phyloP scores from a whole-genome alignment of 2,113 vertebrate species.

The Lepidothrix coronata region DNA sequence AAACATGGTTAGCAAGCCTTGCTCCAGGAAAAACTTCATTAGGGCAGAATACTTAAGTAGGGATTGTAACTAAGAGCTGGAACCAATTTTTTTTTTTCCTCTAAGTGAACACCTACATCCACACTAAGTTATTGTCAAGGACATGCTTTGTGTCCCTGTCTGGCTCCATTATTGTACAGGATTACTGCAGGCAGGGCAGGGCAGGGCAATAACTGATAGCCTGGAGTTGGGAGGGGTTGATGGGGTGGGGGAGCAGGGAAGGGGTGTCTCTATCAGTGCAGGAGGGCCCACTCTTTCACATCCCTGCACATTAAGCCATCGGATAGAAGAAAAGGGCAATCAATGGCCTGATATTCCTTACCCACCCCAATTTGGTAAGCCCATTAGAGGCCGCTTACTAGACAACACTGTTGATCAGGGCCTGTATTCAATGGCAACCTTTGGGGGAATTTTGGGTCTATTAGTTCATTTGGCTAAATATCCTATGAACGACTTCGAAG shows the following conservation, averaged over 20 bases:
- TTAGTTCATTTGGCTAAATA: not conserved
- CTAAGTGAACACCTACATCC: not conserved
- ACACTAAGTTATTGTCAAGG: not conserved
- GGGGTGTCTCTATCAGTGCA: rapidly evolving
- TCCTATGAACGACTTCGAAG: not conserved
- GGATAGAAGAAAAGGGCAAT: not conserved
- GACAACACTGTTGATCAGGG: not conserved
- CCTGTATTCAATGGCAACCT: not conserved
- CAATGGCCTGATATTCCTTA: not conserved
- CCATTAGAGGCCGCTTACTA: not conserved
- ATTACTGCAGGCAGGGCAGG: not conserved
- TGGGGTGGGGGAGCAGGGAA: not conserved
- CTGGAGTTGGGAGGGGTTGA: not conserved
- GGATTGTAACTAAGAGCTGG: not conserved
- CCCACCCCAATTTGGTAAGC: rapidly evolving
- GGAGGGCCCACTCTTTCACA: not conserved
- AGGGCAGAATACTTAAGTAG: not conserved
- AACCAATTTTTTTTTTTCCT: not conserved
- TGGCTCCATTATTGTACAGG: not conserved
- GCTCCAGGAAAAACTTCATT: not conserved
- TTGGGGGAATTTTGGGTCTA: not conserved
- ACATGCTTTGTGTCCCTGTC: not conserved
- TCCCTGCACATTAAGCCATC: not conserved
- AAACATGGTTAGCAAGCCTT: not conserved
- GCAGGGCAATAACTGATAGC: not conserved